A percentile compares a stretch with the other conserved stretches of the same genome.
Conservation (phyloP, 35 echinoderm and acorn worm species). For the Ophioderma brevispina region DNA sequence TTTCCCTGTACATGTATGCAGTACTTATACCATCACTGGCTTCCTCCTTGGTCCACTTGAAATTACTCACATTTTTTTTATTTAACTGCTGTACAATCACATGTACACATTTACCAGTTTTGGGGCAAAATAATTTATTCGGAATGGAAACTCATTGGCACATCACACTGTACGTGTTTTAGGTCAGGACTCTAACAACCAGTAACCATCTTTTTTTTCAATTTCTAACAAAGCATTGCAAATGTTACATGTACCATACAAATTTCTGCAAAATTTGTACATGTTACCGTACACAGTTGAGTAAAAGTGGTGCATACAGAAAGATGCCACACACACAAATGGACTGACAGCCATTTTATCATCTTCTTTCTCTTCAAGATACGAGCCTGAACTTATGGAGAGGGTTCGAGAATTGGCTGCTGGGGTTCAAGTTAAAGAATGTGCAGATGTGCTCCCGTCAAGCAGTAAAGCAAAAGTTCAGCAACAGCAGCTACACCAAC, state of each 20-base stretch:
- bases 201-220: not conserved
- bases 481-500: not conserved
- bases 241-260: not conserved
- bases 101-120: too few species aligned
- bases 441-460: not conserved
- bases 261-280: not conserved
- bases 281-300: not conserved
- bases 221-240: not conserved
- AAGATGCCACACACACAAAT: not conserved
- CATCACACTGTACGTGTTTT: too few species aligned
- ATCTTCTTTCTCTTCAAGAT: slow-evolving; percentile 44
- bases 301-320: not conserved
- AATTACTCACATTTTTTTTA: too few species aligned
- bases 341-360: slow-evolving; percentile 1
- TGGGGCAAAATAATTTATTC: too few species aligned
- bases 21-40: too few species aligned
- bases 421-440: not conserved
- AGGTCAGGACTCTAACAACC: not conserved
- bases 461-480: not conserved
- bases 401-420: slow-evolving; percentile 59
- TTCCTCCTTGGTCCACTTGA: too few species aligned
- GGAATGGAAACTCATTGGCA: too few species aligned
- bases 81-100: too few species aligned
- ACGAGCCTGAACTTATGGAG: slow-evolving; percentile 66
- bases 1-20: too few species aligned